These are phyloP conservation scores for Microctonus aethiopoides DNA, from an alignment of 2,888 invertebrate genomes.

Conservation along the genomic window DNA sequence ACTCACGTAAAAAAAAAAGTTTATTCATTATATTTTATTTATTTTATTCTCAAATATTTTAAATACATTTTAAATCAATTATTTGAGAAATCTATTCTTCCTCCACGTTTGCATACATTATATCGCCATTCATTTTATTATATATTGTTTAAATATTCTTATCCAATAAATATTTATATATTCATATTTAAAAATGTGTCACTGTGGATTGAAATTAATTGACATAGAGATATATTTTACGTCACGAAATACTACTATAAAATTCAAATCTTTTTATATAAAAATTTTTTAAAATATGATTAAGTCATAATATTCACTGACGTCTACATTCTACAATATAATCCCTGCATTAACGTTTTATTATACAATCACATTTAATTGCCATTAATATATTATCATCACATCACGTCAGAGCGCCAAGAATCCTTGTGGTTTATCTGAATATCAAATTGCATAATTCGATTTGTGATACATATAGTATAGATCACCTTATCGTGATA, in stretches of 20 bases:
- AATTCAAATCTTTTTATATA: too few relatives aligned
- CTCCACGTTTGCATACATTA: too few relatives aligned
- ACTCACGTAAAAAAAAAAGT: background rate
- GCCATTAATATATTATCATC: background rate
- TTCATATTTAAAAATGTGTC: too few relatives aligned
- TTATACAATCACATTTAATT: background rate
- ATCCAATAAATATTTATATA: too few relatives aligned
- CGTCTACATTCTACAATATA: background rate
- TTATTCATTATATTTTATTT: background rate
- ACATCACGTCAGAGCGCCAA: background rate
- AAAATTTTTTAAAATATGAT: background rate
- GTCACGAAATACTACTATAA: background rate
- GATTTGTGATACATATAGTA: background rate
- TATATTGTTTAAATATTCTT: too few relatives aligned
- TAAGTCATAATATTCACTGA: background rate
- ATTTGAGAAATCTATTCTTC: too few relatives aligned
- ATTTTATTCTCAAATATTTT: background rate
- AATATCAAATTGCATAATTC: background rate
- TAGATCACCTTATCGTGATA: background rate
- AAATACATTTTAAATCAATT: too few relatives aligned
- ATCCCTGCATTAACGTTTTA: background rate
- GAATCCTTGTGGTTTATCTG: background rate
- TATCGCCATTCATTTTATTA: too few relatives aligned
- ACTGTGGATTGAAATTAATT: slow-evolving; percentile 1
- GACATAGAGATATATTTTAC: slow-evolving; percentile 1